Percentiles rank a stretch among this genome's conserved stretches.
Evolutionary conservation across 2,888 invertebrate species (phyloP).

Genomic region (Trypoxylon attenuatum): DNA sequence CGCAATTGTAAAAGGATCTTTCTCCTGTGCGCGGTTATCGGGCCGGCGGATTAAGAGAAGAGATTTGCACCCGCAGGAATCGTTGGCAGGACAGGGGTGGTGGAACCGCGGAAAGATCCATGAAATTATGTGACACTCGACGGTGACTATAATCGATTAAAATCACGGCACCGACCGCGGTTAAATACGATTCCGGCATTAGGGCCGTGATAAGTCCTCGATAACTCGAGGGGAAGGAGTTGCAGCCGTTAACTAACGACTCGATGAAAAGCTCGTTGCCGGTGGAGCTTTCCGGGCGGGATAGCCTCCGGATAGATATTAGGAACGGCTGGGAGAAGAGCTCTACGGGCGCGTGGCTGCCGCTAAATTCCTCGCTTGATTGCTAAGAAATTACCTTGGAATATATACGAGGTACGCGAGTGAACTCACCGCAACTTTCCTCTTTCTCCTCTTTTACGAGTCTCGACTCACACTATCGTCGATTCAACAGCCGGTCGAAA

Average conservation of each 20-base stretch:
- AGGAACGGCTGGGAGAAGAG: slow-evolving; percentile 21
- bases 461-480: too few relatives aligned
- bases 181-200: slow-evolving; percentile 46
- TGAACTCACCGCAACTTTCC: too few relatives aligned
- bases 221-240: slow-evolving; percentile 34
- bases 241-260: slow-evolving; percentile 69
- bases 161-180: slow-evolving; percentile 27
- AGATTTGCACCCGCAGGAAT: neutral
- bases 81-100: neutral
- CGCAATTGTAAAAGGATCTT: too few relatives aligned
- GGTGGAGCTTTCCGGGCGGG: slow-evolving; percentile 29
- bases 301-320: slow-evolving; percentile 59
- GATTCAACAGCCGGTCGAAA: too few relatives aligned
- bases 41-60: slow-evolving; percentile 6
- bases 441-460: too few relatives aligned
- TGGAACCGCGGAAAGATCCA: too few relatives aligned
- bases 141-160: slow-evolving; percentile 44
- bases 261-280: slow-evolving; percentile 73
- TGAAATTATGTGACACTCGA: slow-evolving; percentile 30
- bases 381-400: slow-evolving; percentile 69
- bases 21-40: neutral
- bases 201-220: slow-evolving; percentile 44
- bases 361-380: slow-evolving; percentile 64
- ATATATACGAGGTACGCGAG: slow-evolving; percentile 53
- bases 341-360: slow-evolving; percentile 15